Evolutionary conservation across 1,140 invertebrate genomes (phyloP).

Genomic region (Latrodectus geometricus): DNA sequence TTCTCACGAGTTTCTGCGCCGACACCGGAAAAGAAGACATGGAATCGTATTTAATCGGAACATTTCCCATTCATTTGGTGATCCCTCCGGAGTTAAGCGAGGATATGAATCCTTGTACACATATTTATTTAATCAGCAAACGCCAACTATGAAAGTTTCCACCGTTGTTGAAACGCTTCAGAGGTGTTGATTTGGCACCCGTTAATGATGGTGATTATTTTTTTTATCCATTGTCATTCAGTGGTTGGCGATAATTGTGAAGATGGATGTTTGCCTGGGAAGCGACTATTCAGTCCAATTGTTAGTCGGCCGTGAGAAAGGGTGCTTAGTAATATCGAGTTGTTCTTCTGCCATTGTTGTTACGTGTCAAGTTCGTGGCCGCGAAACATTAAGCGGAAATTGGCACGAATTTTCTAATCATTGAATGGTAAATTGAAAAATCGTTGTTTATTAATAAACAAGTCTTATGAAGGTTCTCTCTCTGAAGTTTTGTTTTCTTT

Average conservation of each 20-base stretch:
- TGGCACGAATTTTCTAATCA: too few relatives aligned
- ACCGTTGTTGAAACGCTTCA: background rate
- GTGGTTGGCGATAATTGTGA: conserved; percentile 10
- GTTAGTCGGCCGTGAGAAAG: conserved; percentile 23
- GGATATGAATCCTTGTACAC: conserved; percentile 7
- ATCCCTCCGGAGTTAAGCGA: background rate
- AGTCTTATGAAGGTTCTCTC: too few relatives aligned
- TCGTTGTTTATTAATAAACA: too few relatives aligned
- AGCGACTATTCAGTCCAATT: conserved; percentile 3
- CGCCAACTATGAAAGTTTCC: background rate
- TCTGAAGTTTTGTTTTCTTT: too few relatives aligned
- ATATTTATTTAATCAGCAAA: conserved; percentile 39
- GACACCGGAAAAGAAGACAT: conserved; percentile 23
- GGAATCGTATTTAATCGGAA: conserved; percentile 35
- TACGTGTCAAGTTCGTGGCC: too few relatives aligned
- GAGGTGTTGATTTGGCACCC: conserved; percentile 23
- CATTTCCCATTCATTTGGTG: conserved; percentile 41
- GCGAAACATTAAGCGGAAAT: too few relatives aligned
- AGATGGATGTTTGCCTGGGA: background rate
- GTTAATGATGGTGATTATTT: conserved; percentile 23
- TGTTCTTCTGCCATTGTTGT: background rate
- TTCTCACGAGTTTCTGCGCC: conserved; percentile 25
- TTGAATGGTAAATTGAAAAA: too few relatives aligned
- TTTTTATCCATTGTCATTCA: background rate
- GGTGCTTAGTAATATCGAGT: conserved; percentile 4